Evolutionary conservation across 2,888 invertebrate genomes (phyloP).

Genomic region (Xylota segnis): DNA sequence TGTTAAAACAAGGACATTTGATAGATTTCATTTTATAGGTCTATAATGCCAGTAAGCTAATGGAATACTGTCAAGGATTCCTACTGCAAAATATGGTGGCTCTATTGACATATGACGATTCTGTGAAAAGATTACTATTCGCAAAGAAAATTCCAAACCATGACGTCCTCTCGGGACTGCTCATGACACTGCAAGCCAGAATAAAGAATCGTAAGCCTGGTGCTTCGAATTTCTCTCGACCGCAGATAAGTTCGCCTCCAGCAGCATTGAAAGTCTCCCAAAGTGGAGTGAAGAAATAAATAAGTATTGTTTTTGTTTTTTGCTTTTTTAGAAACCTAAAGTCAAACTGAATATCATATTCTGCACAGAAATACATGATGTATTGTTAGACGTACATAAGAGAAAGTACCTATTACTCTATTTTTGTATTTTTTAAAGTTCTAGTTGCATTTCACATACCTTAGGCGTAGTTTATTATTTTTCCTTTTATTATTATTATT

Average conservation of each 20-base stretch:
- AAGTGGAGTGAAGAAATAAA: slow-evolving; percentile 59
- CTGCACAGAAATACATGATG: slow-evolving; percentile 49
- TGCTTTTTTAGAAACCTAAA: slow-evolving; percentile 39
- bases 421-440: slow-evolving; percentile 40
- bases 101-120: slow-evolving; percentile 95
- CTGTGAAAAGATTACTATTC: slow-evolving; percentile 93
- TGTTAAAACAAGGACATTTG: background rate
- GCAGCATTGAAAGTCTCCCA: slow-evolving; percentile 63
- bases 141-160: slow-evolving; percentile 96
- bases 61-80: slow-evolving; percentile 96
- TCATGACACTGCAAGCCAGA: slow-evolving; percentile 92
- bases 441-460: slow-evolving; percentile 54
- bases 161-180: slow-evolving; percentile 93
- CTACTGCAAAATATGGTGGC: slow-evolving; percentile 97
- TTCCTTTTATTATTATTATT: slow-evolving; percentile 41
- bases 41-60: slow-evolving; percentile 93
- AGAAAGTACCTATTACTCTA: slow-evolving; percentile 59
- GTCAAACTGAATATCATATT: slow-evolving; percentile 40
- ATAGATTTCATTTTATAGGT: slow-evolving; percentile 86
- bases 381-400: slow-evolving; percentile 62
- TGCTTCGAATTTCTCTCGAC: slow-evolving; percentile 80
- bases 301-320: slow-evolving; percentile 29
- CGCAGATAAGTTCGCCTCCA: slow-evolving; percentile 80
- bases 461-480: slow-evolving; percentile 34
- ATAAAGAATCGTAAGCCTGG: slow-evolving; percentile 88